Evolutionary conservation across 2,888 invertebrate species (phyloP).

Genomic region (Dexiosoma caninum): DNA sequence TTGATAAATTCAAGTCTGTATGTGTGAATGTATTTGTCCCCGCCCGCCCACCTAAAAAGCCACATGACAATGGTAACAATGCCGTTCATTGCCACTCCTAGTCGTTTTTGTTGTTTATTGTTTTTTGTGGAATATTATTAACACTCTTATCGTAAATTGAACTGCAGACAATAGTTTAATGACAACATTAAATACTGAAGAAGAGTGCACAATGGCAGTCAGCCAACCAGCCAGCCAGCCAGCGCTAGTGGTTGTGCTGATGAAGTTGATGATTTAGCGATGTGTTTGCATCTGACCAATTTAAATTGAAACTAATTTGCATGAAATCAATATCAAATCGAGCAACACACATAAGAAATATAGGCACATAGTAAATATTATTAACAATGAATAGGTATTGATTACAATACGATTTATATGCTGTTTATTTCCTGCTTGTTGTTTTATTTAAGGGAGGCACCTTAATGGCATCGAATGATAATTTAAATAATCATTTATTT

Average conservation of each 20-base stretch:
- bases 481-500: slow-evolving; percentile 37
- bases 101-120: slow-evolving; percentile 16
- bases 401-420: no score
- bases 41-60: no score
- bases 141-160: not conserved
- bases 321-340: slow-evolving; percentile 46
- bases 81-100: slow-evolving; percentile 47
- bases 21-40: no score
- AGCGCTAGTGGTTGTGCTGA: not conserved
- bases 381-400: slow-evolving; percentile 27
- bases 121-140: slow-evolving; percentile 28
- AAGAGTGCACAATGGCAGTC: slow-evolving; percentile 12
- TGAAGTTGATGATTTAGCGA: slow-evolving; percentile 6
- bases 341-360: not conserved
- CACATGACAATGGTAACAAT: not conserved
- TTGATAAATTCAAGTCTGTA: slow-evolving; percentile 25
- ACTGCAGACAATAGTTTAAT: slow-evolving; percentile 11
- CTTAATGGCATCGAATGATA: slow-evolving; percentile 8
- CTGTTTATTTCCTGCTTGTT: no score
- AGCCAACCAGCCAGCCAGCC: no score
- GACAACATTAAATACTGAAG: slow-evolving; percentile 18
- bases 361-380: not conserved
- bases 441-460: slow-evolving; percentile 15
- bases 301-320: slow-evolving; percentile 49
- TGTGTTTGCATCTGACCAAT: slow-evolving; percentile 32